These are phyloP conservation scores for Akabosia matsudoensis DNA, from an alignment of 1,140 invertebrate genomes.

Conservation along the genomic window DNA sequence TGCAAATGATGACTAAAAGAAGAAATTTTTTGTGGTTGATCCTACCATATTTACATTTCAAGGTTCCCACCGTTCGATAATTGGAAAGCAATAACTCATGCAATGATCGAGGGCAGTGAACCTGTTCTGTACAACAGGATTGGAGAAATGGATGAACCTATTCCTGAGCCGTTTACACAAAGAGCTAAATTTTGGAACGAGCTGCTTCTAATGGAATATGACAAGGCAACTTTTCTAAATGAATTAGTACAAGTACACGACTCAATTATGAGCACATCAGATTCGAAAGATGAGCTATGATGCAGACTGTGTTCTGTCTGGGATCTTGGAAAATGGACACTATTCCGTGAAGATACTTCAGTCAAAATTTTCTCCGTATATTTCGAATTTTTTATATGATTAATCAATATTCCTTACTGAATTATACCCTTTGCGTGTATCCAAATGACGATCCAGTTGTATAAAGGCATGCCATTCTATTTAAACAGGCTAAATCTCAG, in stretches of 20 bases:
- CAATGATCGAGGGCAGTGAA: not conserved
- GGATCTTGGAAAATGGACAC: not conserved
- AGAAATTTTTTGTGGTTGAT: too few species aligned
- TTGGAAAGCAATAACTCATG: not conserved
- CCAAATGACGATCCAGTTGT: too few species aligned
- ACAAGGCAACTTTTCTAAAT: not conserved
- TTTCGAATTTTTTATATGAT: too few species aligned
- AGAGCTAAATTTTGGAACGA: not conserved
- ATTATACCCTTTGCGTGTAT: too few species aligned
- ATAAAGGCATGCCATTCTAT: too few species aligned
- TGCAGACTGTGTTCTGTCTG: not conserved
- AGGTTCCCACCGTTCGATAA: not conserved
- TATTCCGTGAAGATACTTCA: too few species aligned
- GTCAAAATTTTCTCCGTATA: too few species aligned
- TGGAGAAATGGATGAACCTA: not conserved
- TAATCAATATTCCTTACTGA: too few species aligned
- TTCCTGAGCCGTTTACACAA: not conserved
- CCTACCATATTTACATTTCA: not conserved
- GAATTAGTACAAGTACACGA: not conserved
- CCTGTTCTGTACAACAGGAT: not conserved
- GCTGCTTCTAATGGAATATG: not conserved
- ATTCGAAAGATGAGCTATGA: not conserved
- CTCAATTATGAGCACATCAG: not conserved
- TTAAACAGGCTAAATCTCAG: too few species aligned
- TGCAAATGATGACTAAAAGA: too few species aligned